Evolutionary conservation across 2,888 invertebrate species (phyloP).

Genomic region (Alentia gelatinosa): DNA sequence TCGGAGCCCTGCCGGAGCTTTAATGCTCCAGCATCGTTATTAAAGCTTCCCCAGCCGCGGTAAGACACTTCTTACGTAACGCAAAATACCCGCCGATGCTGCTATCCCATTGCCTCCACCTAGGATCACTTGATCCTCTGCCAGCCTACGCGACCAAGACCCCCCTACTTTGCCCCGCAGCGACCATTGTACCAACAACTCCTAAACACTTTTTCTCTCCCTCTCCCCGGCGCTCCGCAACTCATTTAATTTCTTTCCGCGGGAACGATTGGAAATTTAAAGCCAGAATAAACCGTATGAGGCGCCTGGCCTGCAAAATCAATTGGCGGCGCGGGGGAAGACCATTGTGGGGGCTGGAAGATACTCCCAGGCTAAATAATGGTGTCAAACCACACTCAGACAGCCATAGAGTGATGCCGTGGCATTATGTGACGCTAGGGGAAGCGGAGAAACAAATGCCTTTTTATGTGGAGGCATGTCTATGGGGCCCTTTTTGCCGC

Average conservation of each 20-base stretch:
- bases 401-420: not conserved
- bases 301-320: conserved; percentile 16
- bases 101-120: not conserved
- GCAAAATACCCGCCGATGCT: not conserved
- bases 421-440: not conserved
- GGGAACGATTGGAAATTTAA: conserved; percentile 39
- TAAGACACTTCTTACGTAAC: not conserved
- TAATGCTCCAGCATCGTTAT: not conserved
- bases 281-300: conserved; percentile 26
- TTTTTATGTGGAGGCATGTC: not conserved
- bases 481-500: not conserved
- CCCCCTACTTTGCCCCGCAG: not conserved
- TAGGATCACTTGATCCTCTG: not conserved
- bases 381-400: conserved; percentile 1
- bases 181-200: not conserved
- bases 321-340: conserved; percentile 9
- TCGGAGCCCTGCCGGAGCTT: not conserved
- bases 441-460: conserved; percentile 3
- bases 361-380: not conserved
- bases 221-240: not conserved
- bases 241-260: conserved; percentile 17
- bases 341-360: not conserved
- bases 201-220: not conserved
- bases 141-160: not conserved
- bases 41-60: not conserved